phyloP scores from a whole-genome alignment of 2,888 invertebrate species.

The Apodemia zela region DNA sequence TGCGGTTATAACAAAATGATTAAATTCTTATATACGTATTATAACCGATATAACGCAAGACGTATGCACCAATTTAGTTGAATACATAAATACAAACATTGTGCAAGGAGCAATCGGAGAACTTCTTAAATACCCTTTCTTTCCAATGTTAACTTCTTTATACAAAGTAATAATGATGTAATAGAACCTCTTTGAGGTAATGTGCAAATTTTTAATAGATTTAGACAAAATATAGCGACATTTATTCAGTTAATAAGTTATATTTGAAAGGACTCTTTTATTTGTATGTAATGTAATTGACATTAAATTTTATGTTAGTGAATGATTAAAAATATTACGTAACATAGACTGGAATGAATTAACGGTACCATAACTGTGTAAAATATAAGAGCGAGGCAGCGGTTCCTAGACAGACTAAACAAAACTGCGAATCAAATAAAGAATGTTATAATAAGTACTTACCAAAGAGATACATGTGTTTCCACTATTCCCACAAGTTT shows the following conservation, averaged over 20 bases:
- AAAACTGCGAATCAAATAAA: slow-evolving; percentile 24
- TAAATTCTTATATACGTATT: too few relatives aligned
- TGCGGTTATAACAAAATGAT: too few relatives aligned
- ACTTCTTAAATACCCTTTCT: neutral
- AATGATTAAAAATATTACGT: neutral
- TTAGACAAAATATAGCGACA: slow-evolving; percentile 14
- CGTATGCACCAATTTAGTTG: too few relatives aligned
- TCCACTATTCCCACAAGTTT: too few relatives aligned
- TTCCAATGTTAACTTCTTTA: slow-evolving; percentile 4
- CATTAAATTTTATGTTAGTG: slow-evolving; percentile 32
- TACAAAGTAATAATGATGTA: neutral
- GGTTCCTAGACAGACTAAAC: slow-evolving; percentile 44
- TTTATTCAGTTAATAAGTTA: slow-evolving; percentile 11
- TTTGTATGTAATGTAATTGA: slow-evolving; percentile 32
- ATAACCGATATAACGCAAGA: too few relatives aligned
- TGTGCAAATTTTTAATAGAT: neutral
- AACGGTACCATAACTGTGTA: slow-evolving; percentile 50
- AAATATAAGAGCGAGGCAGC: slow-evolving; percentile 57
- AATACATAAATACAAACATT: too few relatives aligned
- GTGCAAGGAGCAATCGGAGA: too few relatives aligned
- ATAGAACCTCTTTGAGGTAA: slow-evolving; percentile 1
- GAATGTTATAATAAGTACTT: slow-evolving; percentile 61
- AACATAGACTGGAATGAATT: slow-evolving; percentile 54
- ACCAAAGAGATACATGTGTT: slow-evolving; percentile 31
- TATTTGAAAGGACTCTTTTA: slow-evolving; percentile 12